These are phyloP conservation scores for Diadema setosum DNA, from an alignment of 35 echinoderm and acorn worm genomes.

Conservation along the genomic window DNA sequence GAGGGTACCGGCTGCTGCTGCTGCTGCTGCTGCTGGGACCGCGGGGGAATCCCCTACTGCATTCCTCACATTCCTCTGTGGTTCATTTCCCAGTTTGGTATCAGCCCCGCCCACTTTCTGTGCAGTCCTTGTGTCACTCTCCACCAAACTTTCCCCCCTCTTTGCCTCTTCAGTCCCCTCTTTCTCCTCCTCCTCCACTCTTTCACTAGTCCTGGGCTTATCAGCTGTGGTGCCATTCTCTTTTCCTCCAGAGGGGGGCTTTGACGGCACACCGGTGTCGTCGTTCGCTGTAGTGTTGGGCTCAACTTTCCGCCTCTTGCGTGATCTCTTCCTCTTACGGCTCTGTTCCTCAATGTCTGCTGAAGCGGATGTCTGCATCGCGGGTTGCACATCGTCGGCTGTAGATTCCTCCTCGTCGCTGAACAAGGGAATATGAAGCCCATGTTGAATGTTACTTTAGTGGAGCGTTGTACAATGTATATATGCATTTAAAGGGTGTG, in stretches of 20 bases:
- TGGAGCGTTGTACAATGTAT: too few species aligned
- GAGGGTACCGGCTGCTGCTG: not conserved
- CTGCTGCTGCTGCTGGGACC: not conserved
- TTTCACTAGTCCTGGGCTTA: not conserved
- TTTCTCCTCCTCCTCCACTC: too few species aligned
- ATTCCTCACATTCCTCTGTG: not conserved
- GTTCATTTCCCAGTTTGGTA: not conserved
- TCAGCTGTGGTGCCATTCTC: not conserved
- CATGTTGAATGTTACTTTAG: too few species aligned
- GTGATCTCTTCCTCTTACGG: not conserved
- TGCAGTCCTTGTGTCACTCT: too few species aligned
- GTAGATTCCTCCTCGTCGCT: not conserved
- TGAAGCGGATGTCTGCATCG: not conserved
- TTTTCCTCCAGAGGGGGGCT: not conserved
- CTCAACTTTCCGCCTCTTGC: not conserved
- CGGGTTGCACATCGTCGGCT: not conserved
- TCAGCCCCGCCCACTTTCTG: too few species aligned
- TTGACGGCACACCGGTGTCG: not conserved
- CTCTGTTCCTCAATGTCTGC: not conserved
- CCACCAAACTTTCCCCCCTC: too few species aligned
- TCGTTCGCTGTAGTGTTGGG: not conserved
- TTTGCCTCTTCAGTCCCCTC: too few species aligned
- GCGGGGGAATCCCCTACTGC: not conserved
- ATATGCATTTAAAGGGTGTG: too few species aligned
- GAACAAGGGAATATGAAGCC: not conserved